phyloP scores from a whole-genome alignment of 1,140 invertebrate genomes.

The Telenomus remus region DNA sequence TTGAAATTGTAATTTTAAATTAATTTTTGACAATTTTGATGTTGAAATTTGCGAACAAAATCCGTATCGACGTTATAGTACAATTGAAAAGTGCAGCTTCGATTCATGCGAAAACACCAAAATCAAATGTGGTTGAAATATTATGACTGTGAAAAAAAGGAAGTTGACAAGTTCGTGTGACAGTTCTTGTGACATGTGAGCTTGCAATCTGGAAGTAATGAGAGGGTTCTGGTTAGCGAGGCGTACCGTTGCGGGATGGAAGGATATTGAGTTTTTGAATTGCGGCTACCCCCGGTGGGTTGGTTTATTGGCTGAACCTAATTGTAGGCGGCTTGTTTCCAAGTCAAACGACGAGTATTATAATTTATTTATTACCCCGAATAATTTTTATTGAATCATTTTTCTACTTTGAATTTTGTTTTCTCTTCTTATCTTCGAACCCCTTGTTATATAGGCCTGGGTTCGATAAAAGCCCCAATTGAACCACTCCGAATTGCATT shows the following conservation, averaged over 20 bases:
- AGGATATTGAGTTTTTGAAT: conserved; percentile 33
- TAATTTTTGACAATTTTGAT: too few species aligned
- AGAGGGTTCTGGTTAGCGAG: conserved; percentile 40
- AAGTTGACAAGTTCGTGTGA: conserved; percentile 77
- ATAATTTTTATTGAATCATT: not conserved
- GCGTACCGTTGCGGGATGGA: conserved; percentile 26
- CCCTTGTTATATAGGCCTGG: too few species aligned
- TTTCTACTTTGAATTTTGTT: too few species aligned
- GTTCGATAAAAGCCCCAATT: too few species aligned
- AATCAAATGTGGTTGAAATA: not conserved
- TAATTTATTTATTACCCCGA: conserved; percentile 20
- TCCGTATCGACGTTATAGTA: too few species aligned
- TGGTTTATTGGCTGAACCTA: conserved; percentile 32
- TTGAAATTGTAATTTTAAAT: too few species aligned
- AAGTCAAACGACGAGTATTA: conserved; percentile 21
- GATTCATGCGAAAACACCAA: not conserved
- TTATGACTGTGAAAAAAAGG: conserved; percentile 6
- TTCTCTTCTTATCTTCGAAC: too few species aligned
- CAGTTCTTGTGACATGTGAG: conserved; percentile 96
- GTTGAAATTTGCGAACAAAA: too few species aligned
- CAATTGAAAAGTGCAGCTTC: too few species aligned
- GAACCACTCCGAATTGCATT: not conserved
- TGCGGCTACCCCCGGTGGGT: conserved; percentile 8
- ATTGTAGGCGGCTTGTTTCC: conserved; percentile 23
- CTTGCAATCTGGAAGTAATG: conserved; percentile 86